Evolutionary conservation across 2,888 invertebrate species (phyloP), one percentile per base, ranked within the genome.

Genomic region (Bellardia pandia): DNA sequence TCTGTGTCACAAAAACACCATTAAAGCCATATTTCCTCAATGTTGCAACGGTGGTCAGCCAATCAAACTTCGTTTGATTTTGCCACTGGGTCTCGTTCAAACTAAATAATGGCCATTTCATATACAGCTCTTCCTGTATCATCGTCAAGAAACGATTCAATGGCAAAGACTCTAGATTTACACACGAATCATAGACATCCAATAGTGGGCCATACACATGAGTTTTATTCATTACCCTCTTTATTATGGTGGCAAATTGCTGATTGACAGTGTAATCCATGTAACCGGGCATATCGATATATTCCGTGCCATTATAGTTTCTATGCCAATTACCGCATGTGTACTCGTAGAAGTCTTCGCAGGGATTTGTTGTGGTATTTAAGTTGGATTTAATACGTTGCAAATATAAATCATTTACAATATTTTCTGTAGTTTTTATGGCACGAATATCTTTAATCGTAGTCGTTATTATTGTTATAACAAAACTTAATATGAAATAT

Each of bases 231-330:
- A 30, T 75, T 3, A 51, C 23, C 16, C 16, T 80, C 30, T 84
- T 45, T 74, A 91, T 68, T 8, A 90, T 88, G 1, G 60, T 69
- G 51, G 89, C 64, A 56, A 91, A 75, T 74, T 92, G 91, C 23
- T 58, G 45, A 84, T 91, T 91, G 60, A 90, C 91, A 62, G 90
- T 89, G 77, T 90, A 85, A 68, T 91, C 92, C 90, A 92, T 89
- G 51, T 90, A 92, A 8, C 92, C 92, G 0, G 91, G 91, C 91
- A 91, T 91, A 85, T 92, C 91, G 56, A 91, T 76, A 60, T 91
- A 91, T 33, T 89, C 88, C 2, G 83, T 86, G 0, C 88, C 88
- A 51, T 88, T 80, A 62, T 91, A 91, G 80, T 90, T 89, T 7
- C 14, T 81, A 37, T 89, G 88, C 92, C 92, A 92, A 64, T 91